phyloP scores from a whole-genome alignment of 2,113 vertebrate species.

The Oenanthe melanoleuca region DNA sequence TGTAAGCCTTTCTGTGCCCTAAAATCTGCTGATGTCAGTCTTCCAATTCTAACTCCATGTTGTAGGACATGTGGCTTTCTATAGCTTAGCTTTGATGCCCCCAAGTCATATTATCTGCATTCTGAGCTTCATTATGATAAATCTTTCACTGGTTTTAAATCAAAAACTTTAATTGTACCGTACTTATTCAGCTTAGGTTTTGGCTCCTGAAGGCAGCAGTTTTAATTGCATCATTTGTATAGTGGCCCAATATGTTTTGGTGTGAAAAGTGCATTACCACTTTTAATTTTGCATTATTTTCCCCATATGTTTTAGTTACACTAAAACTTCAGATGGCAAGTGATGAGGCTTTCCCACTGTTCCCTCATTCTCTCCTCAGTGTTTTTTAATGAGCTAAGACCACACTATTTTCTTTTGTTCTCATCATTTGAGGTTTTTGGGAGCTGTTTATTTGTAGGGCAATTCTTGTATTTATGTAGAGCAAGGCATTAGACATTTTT shows the following conservation, averaged over 20 bases:
- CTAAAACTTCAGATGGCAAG: slow-evolving; percentile 54
- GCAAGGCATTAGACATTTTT: slow-evolving; percentile 72
- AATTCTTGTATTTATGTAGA: slow-evolving; percentile 71
- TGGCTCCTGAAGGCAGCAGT: slow-evolving; percentile 59
- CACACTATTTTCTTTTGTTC: slow-evolving; percentile 63
- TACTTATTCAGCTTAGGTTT: slow-evolving; percentile 50
- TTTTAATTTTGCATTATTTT: slow-evolving; percentile 67
- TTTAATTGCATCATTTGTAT: slow-evolving; percentile 70
- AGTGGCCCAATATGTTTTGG: slow-evolving; percentile 64
- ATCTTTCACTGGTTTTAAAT: slow-evolving; percentile 58
- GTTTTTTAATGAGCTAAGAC: slow-evolving; percentile 43
- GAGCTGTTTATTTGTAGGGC: slow-evolving; percentile 68
- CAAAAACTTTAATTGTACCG: slow-evolving; percentile 60
- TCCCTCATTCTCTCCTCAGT: slow-evolving; percentile 1
- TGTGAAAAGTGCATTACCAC: slow-evolving; percentile 64
- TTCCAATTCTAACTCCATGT: slow-evolving; percentile 49
- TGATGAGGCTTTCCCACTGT: slow-evolving; percentile 18
- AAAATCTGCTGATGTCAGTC: slow-evolving; percentile 69
- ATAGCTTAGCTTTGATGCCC: slow-evolving; percentile 67
- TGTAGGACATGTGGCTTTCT: slow-evolving; percentile 64
- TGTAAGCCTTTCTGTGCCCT: slow-evolving; percentile 67
- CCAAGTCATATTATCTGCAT: slow-evolving; percentile 60
- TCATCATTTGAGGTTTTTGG: slow-evolving; percentile 41
- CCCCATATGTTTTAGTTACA: slow-evolving; percentile 65
- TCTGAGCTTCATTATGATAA: slow-evolving; percentile 64